phyloP scores from a whole-genome alignment of 2,888 invertebrate genomes.

The Alcis repandata region DNA sequence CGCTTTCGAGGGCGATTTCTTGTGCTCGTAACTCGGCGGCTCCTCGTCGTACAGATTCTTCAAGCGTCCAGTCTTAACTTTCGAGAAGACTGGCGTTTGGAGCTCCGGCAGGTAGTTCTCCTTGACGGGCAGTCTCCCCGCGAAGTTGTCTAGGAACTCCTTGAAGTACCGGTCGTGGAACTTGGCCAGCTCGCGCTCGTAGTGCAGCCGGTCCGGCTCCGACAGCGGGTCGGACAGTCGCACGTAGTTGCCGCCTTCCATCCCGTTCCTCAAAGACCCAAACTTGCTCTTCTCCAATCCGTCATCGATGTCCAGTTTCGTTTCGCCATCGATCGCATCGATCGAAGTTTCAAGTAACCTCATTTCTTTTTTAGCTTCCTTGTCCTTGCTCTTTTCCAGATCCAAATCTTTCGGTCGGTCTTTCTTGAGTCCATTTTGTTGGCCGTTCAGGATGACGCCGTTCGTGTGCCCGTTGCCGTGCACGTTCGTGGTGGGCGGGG shows the following conservation, averaged over 20 bases:
- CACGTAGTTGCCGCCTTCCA: slow-evolving; percentile 77
- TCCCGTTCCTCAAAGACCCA: slow-evolving; percentile 76
- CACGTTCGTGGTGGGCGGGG: slow-evolving; percentile 59
- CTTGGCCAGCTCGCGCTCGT: slow-evolving; percentile 78
- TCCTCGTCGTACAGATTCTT: slow-evolving; percentile 74
- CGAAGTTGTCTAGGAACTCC: slow-evolving; percentile 75
- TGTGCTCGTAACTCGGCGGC: slow-evolving; percentile 72
- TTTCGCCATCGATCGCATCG: slow-evolving; percentile 48
- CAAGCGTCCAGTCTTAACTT: slow-evolving; percentile 75
- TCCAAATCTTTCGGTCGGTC: slow-evolving; percentile 77
- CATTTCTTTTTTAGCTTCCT: slow-evolving; percentile 60
- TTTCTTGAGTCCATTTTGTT: slow-evolving; percentile 45
- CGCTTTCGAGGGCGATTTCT: slow-evolving; percentile 73
- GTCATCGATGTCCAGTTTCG: slow-evolving; percentile 58
- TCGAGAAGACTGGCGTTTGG: slow-evolving; percentile 81
- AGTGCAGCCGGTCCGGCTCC: slow-evolving; percentile 72
- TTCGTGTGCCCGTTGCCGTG: slow-evolving; percentile 61
- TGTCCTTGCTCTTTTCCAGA: slow-evolving; percentile 64
- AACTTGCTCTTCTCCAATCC: slow-evolving; percentile 77
- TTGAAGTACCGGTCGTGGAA: slow-evolving; percentile 80
- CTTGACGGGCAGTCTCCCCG: slow-evolving; percentile 71
- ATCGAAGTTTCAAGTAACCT: slow-evolving; percentile 48
- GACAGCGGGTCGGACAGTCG: slow-evolving; percentile 75
- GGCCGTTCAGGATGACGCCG: slow-evolving; percentile 47
- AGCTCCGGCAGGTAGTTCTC: slow-evolving; percentile 81